Conservation (phyloP, 1,140 invertebrate genomes). For the Penaeus indicus region DNA sequence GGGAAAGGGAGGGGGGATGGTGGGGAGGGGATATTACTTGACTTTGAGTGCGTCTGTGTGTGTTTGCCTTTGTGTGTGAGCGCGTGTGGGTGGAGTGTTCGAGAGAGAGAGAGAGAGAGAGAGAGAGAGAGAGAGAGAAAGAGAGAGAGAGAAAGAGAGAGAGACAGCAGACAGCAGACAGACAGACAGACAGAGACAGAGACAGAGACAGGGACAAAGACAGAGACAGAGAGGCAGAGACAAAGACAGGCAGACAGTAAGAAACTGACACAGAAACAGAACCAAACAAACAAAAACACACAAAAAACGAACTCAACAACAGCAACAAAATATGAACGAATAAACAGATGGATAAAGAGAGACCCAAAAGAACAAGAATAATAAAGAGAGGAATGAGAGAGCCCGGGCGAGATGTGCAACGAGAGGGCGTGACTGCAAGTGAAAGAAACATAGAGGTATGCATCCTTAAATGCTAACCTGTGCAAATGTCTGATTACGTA, state of each 20-base stretch:
- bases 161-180: no score
- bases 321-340: background rate
- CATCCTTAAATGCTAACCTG: no score
- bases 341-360: background rate
- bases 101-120: no score
- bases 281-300: background rate
- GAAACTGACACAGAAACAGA: background rate
- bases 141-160: no score
- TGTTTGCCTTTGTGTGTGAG: no score
- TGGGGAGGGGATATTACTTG: conserved; percentile 15
- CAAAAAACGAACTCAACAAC: background rate
- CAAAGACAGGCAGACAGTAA: background rate
- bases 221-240: conserved; percentile 16
- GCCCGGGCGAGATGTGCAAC: background rate
- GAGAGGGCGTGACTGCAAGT: background rate
- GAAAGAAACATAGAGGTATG: no score
- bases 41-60: no score
- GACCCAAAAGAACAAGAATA: background rate
- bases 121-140: no score
- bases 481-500: no score
- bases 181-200: no score
- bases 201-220: no score
- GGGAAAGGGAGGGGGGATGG: conserved; percentile 28
- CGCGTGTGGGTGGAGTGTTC: no score
- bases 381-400: background rate